Evolutionary conservation across 92 coral and sea anemone genomes (phyloP).

Genomic region (Diadumene lineata): DNA sequence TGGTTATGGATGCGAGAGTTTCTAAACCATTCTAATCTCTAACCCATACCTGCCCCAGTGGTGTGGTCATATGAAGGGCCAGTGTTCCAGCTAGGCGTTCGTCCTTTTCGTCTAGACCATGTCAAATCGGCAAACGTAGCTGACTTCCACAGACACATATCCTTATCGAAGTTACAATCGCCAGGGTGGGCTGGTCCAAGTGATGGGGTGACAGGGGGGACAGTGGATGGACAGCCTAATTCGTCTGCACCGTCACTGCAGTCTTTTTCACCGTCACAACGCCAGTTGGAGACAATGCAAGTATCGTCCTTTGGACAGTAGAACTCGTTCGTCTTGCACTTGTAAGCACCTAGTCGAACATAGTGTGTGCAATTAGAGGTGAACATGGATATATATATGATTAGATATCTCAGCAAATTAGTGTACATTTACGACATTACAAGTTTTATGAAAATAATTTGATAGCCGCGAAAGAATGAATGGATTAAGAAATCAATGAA

Average conservation of each 20-base stretch:
- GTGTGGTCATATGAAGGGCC: slow-evolving; percentile 77
- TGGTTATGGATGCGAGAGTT: too few species aligned
- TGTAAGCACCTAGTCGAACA: slow-evolving; percentile 52
- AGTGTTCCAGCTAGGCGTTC: slow-evolving; percentile 75
- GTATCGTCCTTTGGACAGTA: slow-evolving; percentile 84
- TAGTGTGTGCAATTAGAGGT: too few species aligned
- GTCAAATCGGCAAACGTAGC: slow-evolving; percentile 81
- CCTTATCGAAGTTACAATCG: slow-evolving; percentile 70
- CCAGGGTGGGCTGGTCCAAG: slow-evolving; percentile 65
- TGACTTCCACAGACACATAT: slow-evolving; percentile 74
- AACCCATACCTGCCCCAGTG: slow-evolving; percentile 15
- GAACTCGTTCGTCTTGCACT: slow-evolving; percentile 60
- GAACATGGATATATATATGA: too few species aligned
- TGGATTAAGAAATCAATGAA: too few species aligned
- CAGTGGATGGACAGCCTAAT: slow-evolving; percentile 52
- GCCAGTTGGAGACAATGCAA: slow-evolving; percentile 83
- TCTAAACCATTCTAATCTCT: too few species aligned
- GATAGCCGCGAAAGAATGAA: too few species aligned
- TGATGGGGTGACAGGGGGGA: slow-evolving; percentile 44
- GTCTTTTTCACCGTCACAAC: slow-evolving; percentile 81
- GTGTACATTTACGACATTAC: too few species aligned
- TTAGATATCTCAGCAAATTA: too few species aligned
- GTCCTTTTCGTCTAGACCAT: slow-evolving; percentile 60
- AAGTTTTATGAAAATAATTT: too few species aligned
- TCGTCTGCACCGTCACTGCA: slow-evolving; percentile 96